phyloP scores from a whole-genome alignment of 35 echinoderm and acorn worm species.

The Ophiothrix spiculata region DNA sequence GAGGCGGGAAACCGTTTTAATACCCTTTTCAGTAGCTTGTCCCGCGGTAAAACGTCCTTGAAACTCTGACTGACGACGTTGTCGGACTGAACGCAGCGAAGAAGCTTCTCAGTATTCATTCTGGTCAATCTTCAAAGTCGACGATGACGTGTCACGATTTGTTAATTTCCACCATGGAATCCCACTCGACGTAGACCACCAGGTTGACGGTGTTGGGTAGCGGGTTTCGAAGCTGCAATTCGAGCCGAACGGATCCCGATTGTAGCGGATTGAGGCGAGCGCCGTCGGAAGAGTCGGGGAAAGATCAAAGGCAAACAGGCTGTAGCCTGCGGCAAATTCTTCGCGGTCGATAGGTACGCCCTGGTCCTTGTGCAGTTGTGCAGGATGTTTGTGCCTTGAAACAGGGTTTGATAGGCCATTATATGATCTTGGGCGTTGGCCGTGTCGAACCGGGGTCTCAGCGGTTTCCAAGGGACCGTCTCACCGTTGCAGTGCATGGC shows the following conservation, averaged over 20 bases:
- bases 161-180: no score
- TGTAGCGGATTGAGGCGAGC: not conserved
- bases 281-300: not conserved
- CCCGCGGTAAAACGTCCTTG: no score
- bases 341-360: not conserved
- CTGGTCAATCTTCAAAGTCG: no score
- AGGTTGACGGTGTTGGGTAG: no score
- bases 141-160: no score
- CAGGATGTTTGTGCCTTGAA: not conserved
- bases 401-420: not conserved
- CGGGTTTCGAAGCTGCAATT: not conserved
- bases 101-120: no score
- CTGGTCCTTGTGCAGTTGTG: not conserved
- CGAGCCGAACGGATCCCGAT: not conserved
- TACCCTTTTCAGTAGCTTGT: no score
- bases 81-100: no score
- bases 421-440: conserved; percentile 29
- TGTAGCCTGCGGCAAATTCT: not conserved
- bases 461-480: not conserved
- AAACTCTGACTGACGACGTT: no score
- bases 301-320: not conserved
- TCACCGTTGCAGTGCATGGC: conserved; percentile 29
- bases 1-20: no score
- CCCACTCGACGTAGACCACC: no score
- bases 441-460: not conserved